Evolutionary conservation across 1,140 invertebrate species (phyloP).

Genomic region (Trichonephila inaurata): DNA sequence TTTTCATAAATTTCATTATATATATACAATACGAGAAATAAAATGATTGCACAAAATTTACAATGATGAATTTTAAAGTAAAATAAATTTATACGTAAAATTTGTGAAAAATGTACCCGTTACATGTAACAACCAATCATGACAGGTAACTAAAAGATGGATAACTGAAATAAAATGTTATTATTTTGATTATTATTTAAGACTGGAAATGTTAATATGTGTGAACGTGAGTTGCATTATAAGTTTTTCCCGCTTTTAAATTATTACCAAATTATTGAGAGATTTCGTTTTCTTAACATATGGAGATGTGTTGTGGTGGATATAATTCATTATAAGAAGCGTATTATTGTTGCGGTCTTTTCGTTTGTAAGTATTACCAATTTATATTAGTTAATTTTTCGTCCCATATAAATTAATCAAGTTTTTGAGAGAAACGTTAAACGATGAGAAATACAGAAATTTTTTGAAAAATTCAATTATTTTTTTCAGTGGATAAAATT

Average conservation of each 20-base stretch:
- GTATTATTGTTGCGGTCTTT: background rate
- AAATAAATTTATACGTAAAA: background rate
- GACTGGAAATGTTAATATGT: slow-evolving; percentile 20
- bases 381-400: background rate
- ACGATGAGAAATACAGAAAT: no score
- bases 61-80: background rate
- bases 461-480: no score
- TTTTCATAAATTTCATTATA: no score
- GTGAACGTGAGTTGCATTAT: slow-evolving; percentile 24
- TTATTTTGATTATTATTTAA: slow-evolving; percentile 28
- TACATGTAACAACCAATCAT: background rate
- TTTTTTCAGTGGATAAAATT: no score
- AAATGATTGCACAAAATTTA: background rate
- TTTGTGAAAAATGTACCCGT: slow-evolving; percentile 1
- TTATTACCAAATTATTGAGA: background rate
- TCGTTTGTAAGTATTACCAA: background rate
- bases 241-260: slow-evolving; percentile 17
- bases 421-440: no score
- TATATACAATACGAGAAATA: no score
- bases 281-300: background rate
- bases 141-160: background rate
- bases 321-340: background rate
- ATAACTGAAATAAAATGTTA: background rate
- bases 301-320: background rate
- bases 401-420: no score